These are phyloP conservation scores for Okamejei kenojei DNA, from an alignment of 2,797 vertebrate species.

Conservation along the genomic window DNA sequence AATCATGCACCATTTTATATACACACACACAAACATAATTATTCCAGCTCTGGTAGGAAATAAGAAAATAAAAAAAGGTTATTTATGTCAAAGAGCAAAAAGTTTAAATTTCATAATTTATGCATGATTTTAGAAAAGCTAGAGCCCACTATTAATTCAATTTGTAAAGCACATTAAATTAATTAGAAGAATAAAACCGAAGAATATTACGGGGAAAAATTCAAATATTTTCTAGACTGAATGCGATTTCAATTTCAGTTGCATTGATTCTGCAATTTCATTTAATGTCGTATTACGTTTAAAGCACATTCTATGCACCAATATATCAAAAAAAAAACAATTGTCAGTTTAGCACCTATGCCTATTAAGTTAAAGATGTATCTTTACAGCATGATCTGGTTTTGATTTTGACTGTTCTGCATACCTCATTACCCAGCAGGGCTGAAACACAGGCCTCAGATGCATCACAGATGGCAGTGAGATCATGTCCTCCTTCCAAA, in stretches of 20 bases:
- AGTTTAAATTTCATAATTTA: not conserved
- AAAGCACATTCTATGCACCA: not conserved
- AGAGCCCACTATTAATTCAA: not conserved
- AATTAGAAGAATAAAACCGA: not conserved
- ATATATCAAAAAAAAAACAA: not conserved
- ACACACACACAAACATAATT: not conserved
- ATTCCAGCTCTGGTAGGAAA: not conserved
- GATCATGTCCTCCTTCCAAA: conserved; percentile 84
- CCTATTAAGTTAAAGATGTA: conserved; percentile 14
- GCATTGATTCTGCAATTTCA: not conserved
- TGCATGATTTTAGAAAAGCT: not conserved
- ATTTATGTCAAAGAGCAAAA: conserved; percentile 17
- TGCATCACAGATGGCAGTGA: conserved; percentile 86
- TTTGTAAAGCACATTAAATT: not conserved
- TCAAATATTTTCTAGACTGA: not conserved
- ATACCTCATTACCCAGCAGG: conserved; percentile 79
- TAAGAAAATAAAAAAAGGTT: not conserved
- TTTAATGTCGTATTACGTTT: not conserved
- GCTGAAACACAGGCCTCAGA: conserved; percentile 83
- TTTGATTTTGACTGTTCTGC: conserved; percentile 34
- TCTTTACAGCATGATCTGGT: conserved; percentile 34
- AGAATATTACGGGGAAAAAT: not conserved
- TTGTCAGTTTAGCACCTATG: conserved; percentile 37
- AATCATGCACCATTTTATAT: conserved; percentile 5
- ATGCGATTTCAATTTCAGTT: not conserved